phyloP scores from a whole-genome alignment of 2,888 invertebrate genomes.

The Lordiphosa fenestrarum region DNA sequence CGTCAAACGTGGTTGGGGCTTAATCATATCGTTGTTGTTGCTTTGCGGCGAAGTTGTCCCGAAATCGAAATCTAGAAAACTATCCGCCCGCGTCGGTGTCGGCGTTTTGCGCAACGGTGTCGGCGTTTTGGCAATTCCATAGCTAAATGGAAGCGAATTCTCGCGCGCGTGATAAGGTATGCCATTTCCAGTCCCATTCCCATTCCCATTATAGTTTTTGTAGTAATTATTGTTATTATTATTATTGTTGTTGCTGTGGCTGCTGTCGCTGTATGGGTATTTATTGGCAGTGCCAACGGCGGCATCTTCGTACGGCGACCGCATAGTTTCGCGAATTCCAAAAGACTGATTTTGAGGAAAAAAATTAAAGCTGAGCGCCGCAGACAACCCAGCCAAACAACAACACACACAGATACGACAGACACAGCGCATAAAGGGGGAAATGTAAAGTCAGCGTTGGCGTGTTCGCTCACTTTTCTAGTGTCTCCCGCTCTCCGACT shows the following conservation, averaged over 20 bases:
- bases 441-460: conserved; percentile 64
- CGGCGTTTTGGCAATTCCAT: conserved; percentile 83
- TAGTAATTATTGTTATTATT: conserved; percentile 51
- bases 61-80: conserved; percentile 69
- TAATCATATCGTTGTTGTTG: conserved; percentile 82
- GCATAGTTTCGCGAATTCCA: conserved; percentile 79
- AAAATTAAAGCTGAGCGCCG: conserved; percentile 17
- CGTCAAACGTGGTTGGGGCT: conserved; percentile 87
- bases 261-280: conserved; percentile 44
- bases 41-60: conserved; percentile 22
- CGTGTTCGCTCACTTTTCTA: conserved; percentile 41
- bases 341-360: conserved; percentile 75
- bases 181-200: conserved; percentile 52
- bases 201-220: conserved; percentile 54
- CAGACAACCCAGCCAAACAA: conserved; percentile 17
- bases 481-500: conserved; percentile 19
- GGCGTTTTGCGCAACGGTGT: conserved; percentile 72
- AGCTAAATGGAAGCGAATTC: conserved; percentile 93
- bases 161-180: conserved; percentile 96
- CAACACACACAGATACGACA: conserved; percentile 18
- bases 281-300: conserved; percentile 55
- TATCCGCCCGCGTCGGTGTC: conserved; percentile 62
- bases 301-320: conserved; percentile 78
- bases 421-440: conserved; percentile 31
- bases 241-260: conserved; percentile 23